Percentiles rank a stretch among this genome's conserved stretches.
phyloP scores from a whole-genome alignment of 2,888 invertebrate species.

The Cyclophora albipunctata region DNA sequence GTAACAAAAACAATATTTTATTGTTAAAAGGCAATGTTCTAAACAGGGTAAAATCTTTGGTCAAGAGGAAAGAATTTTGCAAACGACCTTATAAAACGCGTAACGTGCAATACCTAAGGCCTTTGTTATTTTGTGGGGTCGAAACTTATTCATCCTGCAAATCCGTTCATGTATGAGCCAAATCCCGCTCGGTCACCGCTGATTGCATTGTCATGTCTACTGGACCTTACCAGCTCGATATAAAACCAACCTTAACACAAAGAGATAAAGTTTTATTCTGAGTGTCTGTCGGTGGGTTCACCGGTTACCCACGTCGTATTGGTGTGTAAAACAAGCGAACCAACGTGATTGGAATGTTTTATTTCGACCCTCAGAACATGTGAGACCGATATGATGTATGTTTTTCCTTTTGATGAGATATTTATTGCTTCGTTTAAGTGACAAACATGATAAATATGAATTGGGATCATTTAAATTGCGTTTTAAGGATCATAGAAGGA shows the following conservation, averaged over 20 bases:
- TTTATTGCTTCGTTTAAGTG: conserved; percentile 44
- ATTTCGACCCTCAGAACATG: conserved; percentile 65
- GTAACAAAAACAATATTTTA: conserved; percentile 10
- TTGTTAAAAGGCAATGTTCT: conserved; percentile 14
- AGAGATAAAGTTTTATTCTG: conserved; percentile 12
- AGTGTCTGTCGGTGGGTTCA: conserved; percentile 9
- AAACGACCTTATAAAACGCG: conserved; percentile 63
- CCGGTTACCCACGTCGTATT: conserved; percentile 56
- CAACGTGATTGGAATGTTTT: conserved; percentile 73
- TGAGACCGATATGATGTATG: conserved; percentile 70
- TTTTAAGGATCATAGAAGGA: no score
- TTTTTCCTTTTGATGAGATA: conserved; percentile 60
- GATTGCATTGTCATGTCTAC: conserved; percentile 75
- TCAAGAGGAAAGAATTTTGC: conserved; percentile 57
- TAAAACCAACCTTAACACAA: conserved; percentile 24
- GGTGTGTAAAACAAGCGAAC: conserved; percentile 73
- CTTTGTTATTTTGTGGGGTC: conserved; percentile 72
- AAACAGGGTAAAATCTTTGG: conserved; percentile 20
- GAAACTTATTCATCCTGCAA: conserved; percentile 75
- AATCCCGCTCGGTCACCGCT: conserved; percentile 74
- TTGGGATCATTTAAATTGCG: conserved; percentile 4
- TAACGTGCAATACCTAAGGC: conserved; percentile 54
- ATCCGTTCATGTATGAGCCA: conserved; percentile 74
- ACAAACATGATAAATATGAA: conserved; percentile 36
- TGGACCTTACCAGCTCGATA: conserved; percentile 24